Conservation (phyloP, 2,797 vertebrate species). For the Apogon hyalosoma region DNA sequence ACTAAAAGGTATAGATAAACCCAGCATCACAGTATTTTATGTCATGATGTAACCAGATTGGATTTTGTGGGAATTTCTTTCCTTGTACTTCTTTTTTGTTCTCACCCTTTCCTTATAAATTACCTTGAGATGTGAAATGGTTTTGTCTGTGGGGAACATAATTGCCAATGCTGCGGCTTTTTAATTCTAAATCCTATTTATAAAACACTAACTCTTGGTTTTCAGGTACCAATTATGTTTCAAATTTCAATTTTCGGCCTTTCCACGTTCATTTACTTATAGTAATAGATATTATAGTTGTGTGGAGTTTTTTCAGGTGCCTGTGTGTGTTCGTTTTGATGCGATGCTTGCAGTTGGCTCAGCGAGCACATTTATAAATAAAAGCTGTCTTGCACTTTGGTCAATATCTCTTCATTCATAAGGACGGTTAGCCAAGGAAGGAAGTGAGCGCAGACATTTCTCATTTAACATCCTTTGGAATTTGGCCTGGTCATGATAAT, state of each 20-base stretch:
- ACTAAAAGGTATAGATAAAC: slow-evolving; percentile 19
- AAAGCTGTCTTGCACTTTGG: slow-evolving; percentile 38
- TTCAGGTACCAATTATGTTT: slow-evolving; percentile 29
- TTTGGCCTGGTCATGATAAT: slow-evolving; percentile 39
- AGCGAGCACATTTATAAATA: slow-evolving; percentile 61
- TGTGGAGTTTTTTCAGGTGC: background rate
- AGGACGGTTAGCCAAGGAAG: slow-evolving; percentile 57
- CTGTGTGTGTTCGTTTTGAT: slow-evolving; percentile 23
- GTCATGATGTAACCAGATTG: slow-evolving; percentile 34
- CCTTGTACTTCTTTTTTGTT: background rate
- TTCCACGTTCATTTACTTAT: slow-evolving; percentile 13
- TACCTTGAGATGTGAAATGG: slow-evolving; percentile 16
- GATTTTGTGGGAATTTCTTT: slow-evolving; percentile 28
- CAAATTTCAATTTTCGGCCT: slow-evolving; percentile 12
- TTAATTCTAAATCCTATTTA: slow-evolving; percentile 39
- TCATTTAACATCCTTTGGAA: slow-evolving; percentile 49
- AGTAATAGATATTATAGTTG: slow-evolving; percentile 7
- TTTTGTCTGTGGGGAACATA: slow-evolving; percentile 40
- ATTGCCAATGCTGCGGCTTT: slow-evolving; percentile 21
- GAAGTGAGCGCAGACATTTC: slow-evolving; percentile 54
- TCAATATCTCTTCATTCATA: slow-evolving; percentile 52
- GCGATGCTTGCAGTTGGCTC: slow-evolving; percentile 42
- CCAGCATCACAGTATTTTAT: slow-evolving; percentile 16
- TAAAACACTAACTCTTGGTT: slow-evolving; percentile 22
- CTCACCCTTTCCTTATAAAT: slow-evolving; percentile 23